Evolutionary conservation across 1,140 invertebrate species (phyloP), one percentile per base, ranked within the genome.

Genomic region (Littorina saxatilis): DNA sequence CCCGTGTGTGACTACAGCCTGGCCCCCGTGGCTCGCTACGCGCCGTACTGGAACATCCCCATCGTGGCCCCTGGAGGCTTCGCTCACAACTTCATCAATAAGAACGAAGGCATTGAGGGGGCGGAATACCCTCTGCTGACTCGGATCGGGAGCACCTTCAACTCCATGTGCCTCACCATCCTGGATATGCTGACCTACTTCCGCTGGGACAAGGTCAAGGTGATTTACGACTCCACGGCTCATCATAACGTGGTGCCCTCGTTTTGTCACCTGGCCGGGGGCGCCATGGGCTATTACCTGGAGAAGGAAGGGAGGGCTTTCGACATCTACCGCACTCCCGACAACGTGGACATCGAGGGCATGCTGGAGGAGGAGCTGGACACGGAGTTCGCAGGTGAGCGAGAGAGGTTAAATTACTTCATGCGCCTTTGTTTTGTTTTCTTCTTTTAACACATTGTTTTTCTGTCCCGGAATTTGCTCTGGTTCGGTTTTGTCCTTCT

Each of bases 1-100:
- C 96, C 97, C 0, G 95, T 97, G 1, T 98, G 97, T 92, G 96
- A 98, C 86, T 98, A 98, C 91, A 96, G 96, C 9, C 94, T 98
- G 73, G 97, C 97, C 0, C 97, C 97, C 0, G 96, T 99, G 0
- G 96, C 96, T 0, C 93, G 97, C 17, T 98, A 98, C 89, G 95
- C 96, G 1, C 95, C 96, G 4, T 94, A 94, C 27, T 99, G 97
- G 97, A 85, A 95, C 4, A 96, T 98, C 32, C 97, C 98, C 0
- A 95, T 98, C 0, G 90, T 98, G 7, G 97, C 97, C 0, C 95
- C 96, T 0, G 96, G 96, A 0, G 97, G 95, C 0, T 95, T 96
- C 88, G 96, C 96, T 0, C 95, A 96, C 81, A 95, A 96, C 66
- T 97, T 97, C 90, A 94, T 88, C 11, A 76, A 43, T 5, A 87